Percentiles rank a stretch among this genome's conserved stretches.
Evolutionary conservation across 2,113 vertebrate species (phyloP).

Genomic region (Anthoscopus minutus): DNA sequence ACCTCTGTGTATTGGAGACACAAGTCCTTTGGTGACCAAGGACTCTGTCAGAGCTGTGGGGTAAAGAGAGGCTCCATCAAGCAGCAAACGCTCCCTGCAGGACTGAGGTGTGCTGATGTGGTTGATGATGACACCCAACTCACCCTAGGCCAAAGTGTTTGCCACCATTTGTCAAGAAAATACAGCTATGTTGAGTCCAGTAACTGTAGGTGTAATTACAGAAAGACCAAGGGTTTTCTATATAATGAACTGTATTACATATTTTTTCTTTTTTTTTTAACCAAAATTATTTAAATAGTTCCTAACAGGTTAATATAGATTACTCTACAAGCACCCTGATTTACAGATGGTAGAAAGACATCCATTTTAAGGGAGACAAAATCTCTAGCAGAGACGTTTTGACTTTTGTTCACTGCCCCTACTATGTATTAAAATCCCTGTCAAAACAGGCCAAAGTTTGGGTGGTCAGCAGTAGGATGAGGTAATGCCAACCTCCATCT

Average conservation of each 20-base stretch:
- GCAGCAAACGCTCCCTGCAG: fast-evolving
- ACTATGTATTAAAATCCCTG: not conserved
- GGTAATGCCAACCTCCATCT: not conserved
- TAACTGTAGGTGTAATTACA: not conserved
- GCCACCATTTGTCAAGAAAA: not conserved
- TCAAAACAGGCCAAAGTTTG: not conserved
- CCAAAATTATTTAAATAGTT: not conserved
- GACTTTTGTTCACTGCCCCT: not conserved
- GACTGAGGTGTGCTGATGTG: fast-evolving
- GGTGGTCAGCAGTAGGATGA: not conserved
- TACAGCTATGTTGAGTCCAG: not conserved
- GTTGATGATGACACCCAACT: not conserved
- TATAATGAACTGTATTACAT: not conserved
- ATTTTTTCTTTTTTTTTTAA: not conserved
- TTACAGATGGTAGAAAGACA: not conserved
- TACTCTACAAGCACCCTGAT: not conserved
- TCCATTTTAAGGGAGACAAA: not conserved
- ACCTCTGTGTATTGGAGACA: fast-evolving
- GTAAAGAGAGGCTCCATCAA: not conserved
- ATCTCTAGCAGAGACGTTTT: not conserved
- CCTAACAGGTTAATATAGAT: not conserved
- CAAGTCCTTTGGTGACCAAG: too few species aligned
- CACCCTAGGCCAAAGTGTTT: too few species aligned
- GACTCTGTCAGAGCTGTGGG: fast-evolving
- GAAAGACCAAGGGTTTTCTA: not conserved